These are phyloP conservation scores for Vombatus ursinus DNA, from an alignment of 2,113 vertebrate species.

Conservation along the genomic window DNA sequence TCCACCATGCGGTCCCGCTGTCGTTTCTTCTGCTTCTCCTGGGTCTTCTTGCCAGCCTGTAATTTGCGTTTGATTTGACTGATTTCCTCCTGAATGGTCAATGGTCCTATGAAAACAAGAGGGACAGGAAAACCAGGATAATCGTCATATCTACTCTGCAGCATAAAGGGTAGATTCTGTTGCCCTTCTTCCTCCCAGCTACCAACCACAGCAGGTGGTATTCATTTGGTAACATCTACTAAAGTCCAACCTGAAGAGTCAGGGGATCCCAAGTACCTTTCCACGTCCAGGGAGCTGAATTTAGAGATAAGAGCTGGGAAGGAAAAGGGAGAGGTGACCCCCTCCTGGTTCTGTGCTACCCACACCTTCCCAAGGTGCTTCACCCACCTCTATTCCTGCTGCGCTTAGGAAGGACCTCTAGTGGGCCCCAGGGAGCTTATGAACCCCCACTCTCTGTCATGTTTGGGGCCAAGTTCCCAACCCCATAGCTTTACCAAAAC, in stretches of 20 bases:
- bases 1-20: constrained; percentile 92
- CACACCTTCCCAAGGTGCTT: neutral
- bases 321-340: neutral
- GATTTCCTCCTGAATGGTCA: constrained; percentile 83
- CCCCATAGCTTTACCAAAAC: neutral
- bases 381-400: neutral
- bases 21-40: constrained; percentile 88
- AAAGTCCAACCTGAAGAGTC: constrained; percentile 46
- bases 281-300: constrained; percentile 20
- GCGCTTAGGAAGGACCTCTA: neutral
- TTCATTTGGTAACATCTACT: constrained; percentile 26
- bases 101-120: constrained; percentile 66
- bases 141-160: neutral
- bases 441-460: constrained; percentile 31
- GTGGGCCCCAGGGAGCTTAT: constrained; percentile 43
- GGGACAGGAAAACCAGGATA: neutral
- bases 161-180: neutral
- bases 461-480: constrained; percentile 4
- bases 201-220: neutral
- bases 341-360: neutral
- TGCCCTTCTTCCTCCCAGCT: constrained; percentile 12
- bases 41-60: constrained; percentile 81
- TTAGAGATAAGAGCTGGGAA: constrained; percentile 28
- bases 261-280: constrained; percentile 51
- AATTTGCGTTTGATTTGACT: constrained; percentile 82